phyloP scores from a whole-genome alignment of 2,113 vertebrate genomes.

The Cyprinodon tularosa region DNA sequence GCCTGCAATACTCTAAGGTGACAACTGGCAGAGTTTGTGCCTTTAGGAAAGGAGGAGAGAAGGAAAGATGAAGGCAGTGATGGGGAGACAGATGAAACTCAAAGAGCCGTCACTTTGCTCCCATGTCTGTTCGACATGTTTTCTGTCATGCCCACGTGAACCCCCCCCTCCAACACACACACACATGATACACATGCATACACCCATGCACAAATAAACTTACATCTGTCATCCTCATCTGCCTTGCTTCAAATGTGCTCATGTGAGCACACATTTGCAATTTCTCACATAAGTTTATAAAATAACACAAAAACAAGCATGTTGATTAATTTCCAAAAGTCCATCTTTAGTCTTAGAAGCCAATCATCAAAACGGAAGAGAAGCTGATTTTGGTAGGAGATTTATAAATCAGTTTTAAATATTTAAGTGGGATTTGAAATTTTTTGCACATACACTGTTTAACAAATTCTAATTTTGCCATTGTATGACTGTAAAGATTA shows the following conservation, averaged over 20 bases:
- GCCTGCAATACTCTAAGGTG: conserved; percentile 95
- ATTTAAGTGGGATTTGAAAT: background rate
- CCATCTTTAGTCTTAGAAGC: conserved; percentile 49
- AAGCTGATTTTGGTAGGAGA: conserved; percentile 37
- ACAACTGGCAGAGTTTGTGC: conserved; percentile 95
- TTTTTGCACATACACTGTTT: background rate
- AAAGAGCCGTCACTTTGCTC: conserved; percentile 83
- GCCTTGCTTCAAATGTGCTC: conserved; percentile 58
- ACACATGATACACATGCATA: conserved; percentile 8
- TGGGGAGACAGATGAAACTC: conserved; percentile 86
- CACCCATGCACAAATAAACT: conserved; percentile 59
- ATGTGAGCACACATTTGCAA: conserved; percentile 62
- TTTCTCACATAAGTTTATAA: conserved; percentile 47
- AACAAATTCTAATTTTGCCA: background rate
- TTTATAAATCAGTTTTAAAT: conserved; percentile 42
- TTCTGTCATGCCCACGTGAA: conserved; percentile 69
- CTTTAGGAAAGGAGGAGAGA: conserved; percentile 87
- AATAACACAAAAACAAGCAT: conserved; percentile 22
- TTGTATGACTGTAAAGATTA: background rate
- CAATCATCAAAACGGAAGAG: conserved; percentile 24
- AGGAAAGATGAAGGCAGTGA: conserved; percentile 67
- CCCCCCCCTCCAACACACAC: conserved; percentile 1
- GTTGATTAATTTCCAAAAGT: conserved; percentile 66
- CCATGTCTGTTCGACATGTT: conserved; percentile 69
- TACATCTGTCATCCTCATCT: conserved; percentile 74